Evolutionary conservation across 2,888 invertebrate genomes (phyloP).

Genomic region (Oscheius sp.): DNA sequence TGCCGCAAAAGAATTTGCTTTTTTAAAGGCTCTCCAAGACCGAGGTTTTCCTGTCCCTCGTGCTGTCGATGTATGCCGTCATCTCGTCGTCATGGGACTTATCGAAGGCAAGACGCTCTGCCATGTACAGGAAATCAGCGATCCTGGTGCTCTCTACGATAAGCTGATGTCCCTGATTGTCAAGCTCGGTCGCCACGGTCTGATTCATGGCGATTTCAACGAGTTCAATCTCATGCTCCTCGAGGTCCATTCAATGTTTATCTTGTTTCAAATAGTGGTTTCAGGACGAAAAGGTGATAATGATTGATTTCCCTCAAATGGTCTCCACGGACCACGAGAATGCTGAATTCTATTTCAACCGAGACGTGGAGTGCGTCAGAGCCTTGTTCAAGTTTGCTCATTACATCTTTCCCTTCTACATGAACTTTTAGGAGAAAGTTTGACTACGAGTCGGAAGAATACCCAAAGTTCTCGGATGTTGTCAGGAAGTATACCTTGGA

Average conservation of each 20-base stretch:
- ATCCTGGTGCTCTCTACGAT: constrained; percentile 82
- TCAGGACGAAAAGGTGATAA: constrained; percentile 81
- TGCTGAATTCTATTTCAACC: constrained; percentile 90
- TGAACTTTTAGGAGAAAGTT: constrained; percentile 87
- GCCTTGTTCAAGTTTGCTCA: constrained; percentile 75
- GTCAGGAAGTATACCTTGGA: constrained; percentile 83
- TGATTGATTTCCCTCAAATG: constrained; percentile 99
- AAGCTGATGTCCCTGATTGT: constrained; percentile 93
- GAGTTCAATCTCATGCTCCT: constrained; percentile 93
- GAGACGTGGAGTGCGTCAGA: constrained; percentile 91
- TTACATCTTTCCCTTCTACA: neutral
- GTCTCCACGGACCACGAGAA: constrained; percentile 91
- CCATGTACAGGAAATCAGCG: constrained; percentile 60
- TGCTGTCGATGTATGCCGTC: constrained; percentile 91
- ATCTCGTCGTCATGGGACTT: constrained; percentile 95
- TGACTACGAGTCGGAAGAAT: constrained; percentile 84
- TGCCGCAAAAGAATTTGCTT: constrained; percentile 88
- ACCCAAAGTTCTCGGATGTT: constrained; percentile 75
- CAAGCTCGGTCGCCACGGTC: constrained; percentile 89
- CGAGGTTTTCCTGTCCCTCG: constrained; percentile 93
- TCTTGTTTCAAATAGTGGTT: constrained; percentile 1
- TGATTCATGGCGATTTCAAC: constrained; percentile 98
- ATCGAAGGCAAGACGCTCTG: constrained; percentile 79
- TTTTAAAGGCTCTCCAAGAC: constrained; percentile 89
- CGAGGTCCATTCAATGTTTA: constrained; percentile 39